A percentile compares a stretch with the other conserved stretches of the same genome.
Evolutionary conservation across 2,797 vertebrate genomes (phyloP).

Genomic region (Sparidentex hasta): DNA sequence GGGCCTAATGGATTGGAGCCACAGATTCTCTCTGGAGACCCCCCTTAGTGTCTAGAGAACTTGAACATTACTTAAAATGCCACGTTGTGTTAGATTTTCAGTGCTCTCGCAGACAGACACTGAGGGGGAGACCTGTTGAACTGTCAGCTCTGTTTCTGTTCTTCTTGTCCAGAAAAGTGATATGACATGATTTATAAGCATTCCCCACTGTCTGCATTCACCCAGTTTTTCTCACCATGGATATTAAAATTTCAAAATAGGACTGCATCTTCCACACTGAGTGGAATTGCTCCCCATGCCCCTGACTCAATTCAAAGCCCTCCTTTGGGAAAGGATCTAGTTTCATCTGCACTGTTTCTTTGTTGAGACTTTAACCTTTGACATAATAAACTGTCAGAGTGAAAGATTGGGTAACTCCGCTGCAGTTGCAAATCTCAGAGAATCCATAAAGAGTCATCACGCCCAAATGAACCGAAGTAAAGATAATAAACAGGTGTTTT

Average conservation of each 20-base stretch:
- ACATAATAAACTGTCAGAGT: constrained; percentile 40
- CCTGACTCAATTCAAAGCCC: constrained; percentile 37
- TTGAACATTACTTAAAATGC: constrained; percentile 35
- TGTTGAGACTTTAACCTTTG: constrained; percentile 41
- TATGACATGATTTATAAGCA: constrained; percentile 43
- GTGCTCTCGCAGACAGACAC: constrained; percentile 24
- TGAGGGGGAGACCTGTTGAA: constrained; percentile 20
- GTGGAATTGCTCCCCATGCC: constrained; percentile 44
- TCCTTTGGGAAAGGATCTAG: constrained; percentile 57
- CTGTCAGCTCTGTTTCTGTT: constrained; percentile 41
- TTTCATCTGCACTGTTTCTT: constrained; percentile 50
- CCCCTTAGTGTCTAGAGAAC: constrained; percentile 20
- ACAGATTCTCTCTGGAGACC: constrained; percentile 29
- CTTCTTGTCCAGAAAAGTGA: constrained; percentile 29
- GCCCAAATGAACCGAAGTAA: constrained; percentile 7
- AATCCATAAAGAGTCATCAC: constrained; percentile 23
- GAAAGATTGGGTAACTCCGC: constrained; percentile 20
- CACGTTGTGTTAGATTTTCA: constrained; percentile 25
- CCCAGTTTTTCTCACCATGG: constrained; percentile 29
- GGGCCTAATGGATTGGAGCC: constrained; percentile 28
- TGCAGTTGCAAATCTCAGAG: constrained; percentile 13
- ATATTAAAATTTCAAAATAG: constrained; percentile 55
- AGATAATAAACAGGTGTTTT: constrained; percentile 30
- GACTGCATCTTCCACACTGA: constrained; percentile 14
- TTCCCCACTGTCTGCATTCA: constrained; percentile 6